Conservation (phyloP, 1,140 invertebrate species). For the Scaptodrosophila lebanonensis region DNA sequence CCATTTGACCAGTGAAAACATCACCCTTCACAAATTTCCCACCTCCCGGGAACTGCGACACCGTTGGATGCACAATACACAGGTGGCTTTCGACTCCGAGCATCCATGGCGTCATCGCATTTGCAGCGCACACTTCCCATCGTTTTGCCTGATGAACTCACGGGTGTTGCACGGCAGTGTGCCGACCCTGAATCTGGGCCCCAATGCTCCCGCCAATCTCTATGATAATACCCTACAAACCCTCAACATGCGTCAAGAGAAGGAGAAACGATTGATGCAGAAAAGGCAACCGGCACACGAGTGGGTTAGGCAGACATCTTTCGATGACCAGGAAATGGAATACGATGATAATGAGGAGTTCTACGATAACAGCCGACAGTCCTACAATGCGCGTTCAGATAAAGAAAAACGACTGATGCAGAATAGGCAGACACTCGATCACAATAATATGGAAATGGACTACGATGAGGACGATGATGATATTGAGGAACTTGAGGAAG, state of each 20-base stretch:
- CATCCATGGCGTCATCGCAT: conserved; percentile 60
- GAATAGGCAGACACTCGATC: too few relatives aligned
- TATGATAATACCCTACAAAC: conserved; percentile 52
- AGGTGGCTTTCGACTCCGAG: conserved; percentile 54
- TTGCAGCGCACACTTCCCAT: conserved; percentile 65
- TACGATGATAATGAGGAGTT: not conserved
- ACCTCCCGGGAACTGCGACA: conserved; percentile 49
- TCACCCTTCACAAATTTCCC: conserved; percentile 59
- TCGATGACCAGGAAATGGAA: not conserved
- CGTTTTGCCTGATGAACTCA: conserved; percentile 51
- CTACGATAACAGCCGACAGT: not conserved
- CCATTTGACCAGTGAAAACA: conserved; percentile 49
- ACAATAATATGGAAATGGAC: not conserved
- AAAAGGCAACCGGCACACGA: not conserved
- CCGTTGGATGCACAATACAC: conserved; percentile 65
- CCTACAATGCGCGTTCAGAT: too few relatives aligned
- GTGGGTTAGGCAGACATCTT: conserved; percentile 6
- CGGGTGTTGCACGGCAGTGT: conserved; percentile 60
- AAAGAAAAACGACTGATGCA: too few relatives aligned
- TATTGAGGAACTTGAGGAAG: conserved; percentile 4
- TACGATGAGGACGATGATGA: not conserved
- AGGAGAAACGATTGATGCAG: too few relatives aligned
- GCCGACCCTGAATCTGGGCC: conserved; percentile 56
- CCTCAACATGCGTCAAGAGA: conserved; percentile 35
- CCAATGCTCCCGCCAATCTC: conserved; percentile 39